These are phyloP conservation scores for Balearica regulorum DNA, from an alignment of 2,797 vertebrate genomes.

Conservation along the genomic window DNA sequence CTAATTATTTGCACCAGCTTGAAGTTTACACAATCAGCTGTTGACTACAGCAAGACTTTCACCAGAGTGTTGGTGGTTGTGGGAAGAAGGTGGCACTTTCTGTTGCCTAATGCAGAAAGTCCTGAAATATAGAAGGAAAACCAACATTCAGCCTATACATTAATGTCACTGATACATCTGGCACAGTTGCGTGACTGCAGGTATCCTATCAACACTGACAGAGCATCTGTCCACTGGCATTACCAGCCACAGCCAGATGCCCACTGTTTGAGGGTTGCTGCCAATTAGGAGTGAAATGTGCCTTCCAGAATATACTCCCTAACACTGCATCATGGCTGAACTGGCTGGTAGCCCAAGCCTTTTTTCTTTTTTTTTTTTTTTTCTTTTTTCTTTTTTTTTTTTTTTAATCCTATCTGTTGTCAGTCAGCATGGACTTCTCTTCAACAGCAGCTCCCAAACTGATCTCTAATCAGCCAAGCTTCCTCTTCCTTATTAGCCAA, in stretches of 20 bases:
- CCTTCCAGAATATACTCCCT: background rate
- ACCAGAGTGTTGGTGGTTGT: background rate
- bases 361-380: no score
- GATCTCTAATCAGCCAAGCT: background rate
- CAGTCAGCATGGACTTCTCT: background rate
- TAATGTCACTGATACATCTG: background rate
- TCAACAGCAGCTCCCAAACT: background rate
- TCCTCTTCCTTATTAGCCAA: background rate
- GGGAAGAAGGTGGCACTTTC: background rate
- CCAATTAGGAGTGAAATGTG: background rate
- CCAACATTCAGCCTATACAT: background rate
- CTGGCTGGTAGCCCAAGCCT: background rate
- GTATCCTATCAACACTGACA: background rate
- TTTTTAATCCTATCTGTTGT: background rate
- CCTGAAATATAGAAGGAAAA: background rate
- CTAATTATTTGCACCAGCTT: background rate
- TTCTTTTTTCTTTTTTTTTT: no score
- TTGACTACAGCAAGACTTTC: background rate
- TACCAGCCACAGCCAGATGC: background rate
- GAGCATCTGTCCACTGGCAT: fast-evolving
- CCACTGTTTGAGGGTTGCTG: background rate
- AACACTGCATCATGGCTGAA: background rate
- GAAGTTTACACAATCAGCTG: background rate
- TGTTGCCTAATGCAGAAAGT: background rate
- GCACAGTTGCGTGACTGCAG: background rate